Base-by-base conservation (phyloP, 2,113 vertebrate genomes). In the Gymnarchus niloticus region DNA sequence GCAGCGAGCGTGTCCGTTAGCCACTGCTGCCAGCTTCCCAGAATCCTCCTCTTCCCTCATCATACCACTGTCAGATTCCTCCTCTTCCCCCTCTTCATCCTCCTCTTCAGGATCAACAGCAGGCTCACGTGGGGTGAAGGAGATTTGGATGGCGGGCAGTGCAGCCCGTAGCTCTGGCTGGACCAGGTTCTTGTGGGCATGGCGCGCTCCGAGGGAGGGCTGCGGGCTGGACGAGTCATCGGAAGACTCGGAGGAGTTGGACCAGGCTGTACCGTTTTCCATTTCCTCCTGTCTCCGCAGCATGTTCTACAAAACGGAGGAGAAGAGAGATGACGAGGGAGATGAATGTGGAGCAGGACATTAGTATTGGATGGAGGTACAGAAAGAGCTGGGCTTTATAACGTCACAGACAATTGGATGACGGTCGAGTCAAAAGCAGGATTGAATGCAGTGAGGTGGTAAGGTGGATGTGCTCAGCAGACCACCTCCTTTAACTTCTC, bases 211-310 rank as follows among this genome's bases (percentile, higher is more conserved):
- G 21, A 92, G 91, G 0, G 96, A 95, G 0, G 98, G 93, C 93
- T 96, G 97, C 9, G 97, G 97, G 87, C 97, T 98, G 82, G 96
- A 97, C 10, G 97, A 99, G 88, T 99, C 97, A 0, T 99, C 97
- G 0, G 97, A 98, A 1, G 98, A 99, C 87, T 99, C 98, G 0
- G 98, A 98, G 44, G 98, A 99, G 88, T 97, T 95, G 3, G 97
- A 99, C 97, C 97, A 98, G 0, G 96, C 97, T 0, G 96, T 96
- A 86, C 97, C 97, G 0, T 98, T 98, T 90, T 98, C 97, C 56
- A 96, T 85, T 81, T 98, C 97, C 12, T 98, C 96, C 76, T 96
- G 97, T 0, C 96, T 95, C 19, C 93, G 94, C 78, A 98, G 89
- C 96, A 97, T 97, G 87, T 98, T 99, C 98, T 99, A 57, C 3